These are phyloP conservation scores for Zoanthus sociatus DNA, from an alignment of 92 coral and sea anemone genomes.

Conservation along the genomic window DNA sequence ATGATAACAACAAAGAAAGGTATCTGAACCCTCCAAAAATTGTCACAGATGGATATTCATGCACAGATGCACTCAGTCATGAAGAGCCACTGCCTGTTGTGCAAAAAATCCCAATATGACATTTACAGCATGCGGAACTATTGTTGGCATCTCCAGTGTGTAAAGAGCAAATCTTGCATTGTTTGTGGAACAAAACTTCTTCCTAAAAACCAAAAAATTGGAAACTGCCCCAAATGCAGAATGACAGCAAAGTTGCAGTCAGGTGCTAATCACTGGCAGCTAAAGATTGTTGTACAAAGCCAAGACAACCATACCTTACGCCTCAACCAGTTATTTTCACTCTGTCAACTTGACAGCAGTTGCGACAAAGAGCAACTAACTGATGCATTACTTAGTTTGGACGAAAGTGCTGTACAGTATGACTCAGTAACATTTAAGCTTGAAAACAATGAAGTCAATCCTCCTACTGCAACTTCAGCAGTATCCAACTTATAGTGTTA, in stretches of 20 bases:
- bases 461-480: background rate
- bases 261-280: too few species aligned
- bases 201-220: too few species aligned
- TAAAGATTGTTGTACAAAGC: too few species aligned
- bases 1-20: conserved; percentile 9
- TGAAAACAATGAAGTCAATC: background rate
- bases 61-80: background rate
- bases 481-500: background rate
- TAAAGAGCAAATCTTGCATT: conserved; percentile 10
- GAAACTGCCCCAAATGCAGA: too few species aligned
- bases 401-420: background rate
- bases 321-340: conserved; percentile 1
- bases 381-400: conserved; percentile 7
- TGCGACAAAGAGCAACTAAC: background rate
- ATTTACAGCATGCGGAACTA: background rate
- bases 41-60: too few species aligned
- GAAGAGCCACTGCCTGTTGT: too few species aligned
- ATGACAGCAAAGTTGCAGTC: too few species aligned
- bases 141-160: background rate
- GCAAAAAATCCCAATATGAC: background rate
- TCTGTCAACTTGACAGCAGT: background rate
- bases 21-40: background rate
- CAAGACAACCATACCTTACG: too few species aligned
- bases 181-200: background rate
- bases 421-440: background rate